These are phyloP conservation scores for Leuciscus waleckii DNA, from an alignment of 2,797 vertebrate species.

Conservation along the genomic window DNA sequence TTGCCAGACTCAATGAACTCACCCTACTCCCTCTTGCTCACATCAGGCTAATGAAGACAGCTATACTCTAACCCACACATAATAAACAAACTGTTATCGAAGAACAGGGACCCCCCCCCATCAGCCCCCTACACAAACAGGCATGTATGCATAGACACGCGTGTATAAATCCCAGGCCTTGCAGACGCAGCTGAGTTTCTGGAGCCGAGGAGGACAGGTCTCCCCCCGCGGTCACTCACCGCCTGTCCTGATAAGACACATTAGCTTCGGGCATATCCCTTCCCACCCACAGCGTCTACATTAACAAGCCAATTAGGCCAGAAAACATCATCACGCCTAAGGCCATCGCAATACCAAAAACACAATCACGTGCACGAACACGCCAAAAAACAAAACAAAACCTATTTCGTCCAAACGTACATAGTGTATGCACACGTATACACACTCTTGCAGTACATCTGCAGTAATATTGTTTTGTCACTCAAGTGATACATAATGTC, in stretches of 20 bases:
- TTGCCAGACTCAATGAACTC: constrained; percentile 32
- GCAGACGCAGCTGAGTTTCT: constrained; percentile 39
- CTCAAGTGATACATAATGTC: not conserved
- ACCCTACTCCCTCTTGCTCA: not conserved
- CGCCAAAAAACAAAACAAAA: constrained; percentile 5
- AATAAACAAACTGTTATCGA: constrained; percentile 39
- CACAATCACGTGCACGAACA: constrained; percentile 37
- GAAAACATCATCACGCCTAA: constrained; percentile 61
- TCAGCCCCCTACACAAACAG: not conserved
- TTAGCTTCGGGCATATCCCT: constrained; percentile 64
- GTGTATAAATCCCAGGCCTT: constrained; percentile 21
- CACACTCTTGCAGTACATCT: not conserved
- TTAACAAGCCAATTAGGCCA: constrained; percentile 76
- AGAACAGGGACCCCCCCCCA: not conserved
- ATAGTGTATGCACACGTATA: not conserved
- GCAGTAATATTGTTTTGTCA: not conserved
- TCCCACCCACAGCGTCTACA: constrained; percentile 66
- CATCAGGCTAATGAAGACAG: constrained; percentile 33
- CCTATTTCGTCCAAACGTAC: constrained; percentile 27
- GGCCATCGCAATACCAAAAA: constrained; percentile 31
- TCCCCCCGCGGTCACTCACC: constrained; percentile 68
- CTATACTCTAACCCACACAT: constrained; percentile 26
- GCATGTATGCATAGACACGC: not conserved
- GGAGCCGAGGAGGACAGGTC: constrained; percentile 60
- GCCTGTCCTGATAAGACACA: constrained; percentile 70